Conservation (phyloP, 2,888 invertebrate species). For the Alloplasta piceator region DNA sequence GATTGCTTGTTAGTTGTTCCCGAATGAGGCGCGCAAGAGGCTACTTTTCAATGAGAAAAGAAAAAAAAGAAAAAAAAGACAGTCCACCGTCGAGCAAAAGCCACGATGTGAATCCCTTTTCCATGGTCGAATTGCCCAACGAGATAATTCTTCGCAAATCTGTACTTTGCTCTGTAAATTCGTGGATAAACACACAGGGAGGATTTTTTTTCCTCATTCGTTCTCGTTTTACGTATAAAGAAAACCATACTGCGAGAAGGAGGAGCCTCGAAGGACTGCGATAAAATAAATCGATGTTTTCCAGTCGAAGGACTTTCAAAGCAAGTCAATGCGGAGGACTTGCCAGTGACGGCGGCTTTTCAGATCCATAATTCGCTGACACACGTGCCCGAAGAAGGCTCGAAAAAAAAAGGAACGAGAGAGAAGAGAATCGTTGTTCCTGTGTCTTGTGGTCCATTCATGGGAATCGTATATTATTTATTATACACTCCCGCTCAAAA, state of each 20-base stretch:
- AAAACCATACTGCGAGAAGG: not conserved
- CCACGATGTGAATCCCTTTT: conserved; percentile 16
- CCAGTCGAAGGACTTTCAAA: conserved; percentile 44
- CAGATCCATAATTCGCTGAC: conserved; percentile 42
- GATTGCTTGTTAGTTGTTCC: conserved; percentile 38
- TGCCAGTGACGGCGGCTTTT: conserved; percentile 20
- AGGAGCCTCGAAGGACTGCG: not conserved
- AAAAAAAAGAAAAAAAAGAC: conserved; percentile 32
- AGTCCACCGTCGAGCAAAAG: conserved; percentile 15
- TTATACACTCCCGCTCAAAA: no score
- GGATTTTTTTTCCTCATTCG: not conserved
- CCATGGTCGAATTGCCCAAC: conserved; percentile 37
- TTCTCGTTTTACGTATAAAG: not conserved
- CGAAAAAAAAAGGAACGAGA: not conserved
- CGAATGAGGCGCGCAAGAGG: conserved; percentile 1
- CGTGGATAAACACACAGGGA: no score
- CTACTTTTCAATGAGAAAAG: not conserved
- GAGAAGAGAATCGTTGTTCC: conserved; percentile 22
- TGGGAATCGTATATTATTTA: conserved; percentile 49
- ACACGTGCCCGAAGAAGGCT: conserved; percentile 39
- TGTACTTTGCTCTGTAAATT: not conserved
- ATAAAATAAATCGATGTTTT: conserved; percentile 57
- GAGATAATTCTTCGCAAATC: conserved; percentile 55
- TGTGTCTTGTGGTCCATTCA: conserved; percentile 30
- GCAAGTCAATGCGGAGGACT: conserved; percentile 21